These are phyloP conservation scores for Platycnemis pennipes DNA, from an alignment of 2,888 invertebrate species.

Conservation along the genomic window DNA sequence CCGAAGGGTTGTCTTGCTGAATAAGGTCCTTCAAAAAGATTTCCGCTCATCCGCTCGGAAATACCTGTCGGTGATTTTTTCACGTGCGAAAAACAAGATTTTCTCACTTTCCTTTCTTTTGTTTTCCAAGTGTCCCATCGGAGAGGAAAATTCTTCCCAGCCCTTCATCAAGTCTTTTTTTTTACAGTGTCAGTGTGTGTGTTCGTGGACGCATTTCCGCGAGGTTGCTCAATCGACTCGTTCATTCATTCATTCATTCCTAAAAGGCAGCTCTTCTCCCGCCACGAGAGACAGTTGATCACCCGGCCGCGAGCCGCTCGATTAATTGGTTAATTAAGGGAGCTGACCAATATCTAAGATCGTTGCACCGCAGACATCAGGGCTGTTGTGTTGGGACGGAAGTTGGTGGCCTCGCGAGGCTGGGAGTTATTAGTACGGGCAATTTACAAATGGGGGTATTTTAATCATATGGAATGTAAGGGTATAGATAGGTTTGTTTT, in stretches of 20 bases:
- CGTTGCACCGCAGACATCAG: not conserved
- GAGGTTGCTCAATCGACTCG: not conserved
- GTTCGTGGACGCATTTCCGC: not conserved
- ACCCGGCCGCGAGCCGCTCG: not conserved
- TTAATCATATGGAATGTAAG: too few species aligned
- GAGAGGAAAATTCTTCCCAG: not conserved
- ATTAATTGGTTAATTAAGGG: slow-evolving; percentile 1
- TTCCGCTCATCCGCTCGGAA: too few species aligned
- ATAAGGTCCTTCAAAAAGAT: too few species aligned
- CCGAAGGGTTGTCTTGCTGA: too few species aligned
- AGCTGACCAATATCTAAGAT: not conserved
- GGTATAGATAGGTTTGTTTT: too few species aligned
- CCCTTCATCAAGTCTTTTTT: not conserved
- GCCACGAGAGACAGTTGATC: not conserved
- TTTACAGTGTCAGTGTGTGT: not conserved
- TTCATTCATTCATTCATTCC: not conserved
- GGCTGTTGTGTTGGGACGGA: not conserved
- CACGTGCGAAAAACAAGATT: not conserved
- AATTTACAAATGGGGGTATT: too few species aligned
- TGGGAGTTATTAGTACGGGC: too few species aligned
- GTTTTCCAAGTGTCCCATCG: not conserved
- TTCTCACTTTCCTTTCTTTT: not conserved
- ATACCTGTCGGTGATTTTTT: too few species aligned
- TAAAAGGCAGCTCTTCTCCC: not conserved
- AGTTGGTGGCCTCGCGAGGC: too few species aligned